phyloP scores from a whole-genome alignment of 2,888 invertebrate genomes.

The Lasioglossum lativentre region DNA sequence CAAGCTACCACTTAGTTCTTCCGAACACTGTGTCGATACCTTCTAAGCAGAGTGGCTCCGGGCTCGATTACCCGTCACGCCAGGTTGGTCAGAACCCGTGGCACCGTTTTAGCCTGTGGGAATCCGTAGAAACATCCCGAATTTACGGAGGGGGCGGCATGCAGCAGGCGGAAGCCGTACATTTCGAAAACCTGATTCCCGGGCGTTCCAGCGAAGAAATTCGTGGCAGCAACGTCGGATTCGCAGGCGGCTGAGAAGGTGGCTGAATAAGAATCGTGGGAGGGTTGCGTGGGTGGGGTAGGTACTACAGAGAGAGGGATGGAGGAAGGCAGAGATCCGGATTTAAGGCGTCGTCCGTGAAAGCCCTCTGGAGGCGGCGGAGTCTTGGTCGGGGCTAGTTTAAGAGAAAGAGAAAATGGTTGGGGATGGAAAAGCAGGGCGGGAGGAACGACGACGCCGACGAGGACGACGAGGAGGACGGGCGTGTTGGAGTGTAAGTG shows the following conservation, averaged over 20 bases:
- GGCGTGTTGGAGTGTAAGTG: slow-evolving; percentile 85
- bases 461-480: slow-evolving; percentile 62
- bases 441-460: slow-evolving; percentile 55
- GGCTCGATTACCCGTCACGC: background rate
- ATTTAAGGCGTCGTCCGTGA: slow-evolving; percentile 84
- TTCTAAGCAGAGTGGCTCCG: background rate
- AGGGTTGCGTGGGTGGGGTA: background rate
- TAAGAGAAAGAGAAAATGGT: slow-evolving; percentile 84
- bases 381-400: slow-evolving; percentile 77
- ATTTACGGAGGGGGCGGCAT: background rate
- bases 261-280: slow-evolving; percentile 60
- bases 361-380: slow-evolving; percentile 82
- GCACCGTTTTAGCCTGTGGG: no score
- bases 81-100: background rate
- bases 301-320: background rate
- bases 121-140: background rate
- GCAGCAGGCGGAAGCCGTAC: slow-evolving; percentile 14
- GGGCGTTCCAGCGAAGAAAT: slow-evolving; percentile 55
- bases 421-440: slow-evolving; percentile 73
- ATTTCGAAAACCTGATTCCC: slow-evolving; percentile 53
- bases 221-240: slow-evolving; percentile 51
- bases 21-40: background rate
- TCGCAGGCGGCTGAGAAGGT: slow-evolving; percentile 50
- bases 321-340: slow-evolving; percentile 80
- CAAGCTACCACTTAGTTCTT: background rate